Evolutionary conservation across 2,113 vertebrate genomes (phyloP).

Genomic region (Thalassoma bifasciatum): DNA sequence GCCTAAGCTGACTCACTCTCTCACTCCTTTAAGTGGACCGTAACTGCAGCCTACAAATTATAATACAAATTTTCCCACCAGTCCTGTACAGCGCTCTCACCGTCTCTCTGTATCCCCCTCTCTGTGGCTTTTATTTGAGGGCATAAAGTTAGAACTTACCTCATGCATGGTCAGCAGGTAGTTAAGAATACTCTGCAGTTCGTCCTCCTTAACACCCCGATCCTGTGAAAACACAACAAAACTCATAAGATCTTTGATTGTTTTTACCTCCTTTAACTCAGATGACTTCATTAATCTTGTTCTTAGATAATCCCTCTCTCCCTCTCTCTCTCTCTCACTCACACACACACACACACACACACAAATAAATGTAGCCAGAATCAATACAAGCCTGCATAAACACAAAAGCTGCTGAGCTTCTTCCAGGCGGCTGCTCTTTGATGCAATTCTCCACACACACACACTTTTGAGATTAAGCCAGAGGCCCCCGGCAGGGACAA

Average conservation of each 20-base stretch:
- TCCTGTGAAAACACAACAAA: slow-evolving; percentile 82
- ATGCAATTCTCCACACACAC: slow-evolving; percentile 53
- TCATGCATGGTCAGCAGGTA: slow-evolving; percentile 99
- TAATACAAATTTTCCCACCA: slow-evolving; percentile 59
- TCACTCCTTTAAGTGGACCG: slow-evolving; percentile 67
- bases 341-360: slow-evolving; percentile 5
- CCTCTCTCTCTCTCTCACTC: no score
- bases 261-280: slow-evolving; percentile 37
- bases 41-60: slow-evolving; percentile 64
- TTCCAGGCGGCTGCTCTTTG: slow-evolving; percentile 57
- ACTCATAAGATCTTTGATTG: background rate
- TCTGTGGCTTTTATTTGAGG: background rate
- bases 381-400: slow-evolving; percentile 41
- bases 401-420: slow-evolving; percentile 31
- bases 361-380: slow-evolving; percentile 26
- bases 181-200: slow-evolving; percentile 98
- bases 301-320: slow-evolving; percentile 8
- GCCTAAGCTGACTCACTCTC: slow-evolving; percentile 68
- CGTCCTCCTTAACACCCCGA: slow-evolving; percentile 98
- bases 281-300: slow-evolving; percentile 24
- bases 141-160: slow-evolving; percentile 80
- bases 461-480: slow-evolving; percentile 41
- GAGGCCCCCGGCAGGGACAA: background rate
- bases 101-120: slow-evolving; percentile 4
- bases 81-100: slow-evolving; percentile 32